phyloP scores from a whole-genome alignment of 2,113 vertebrate genomes.

The Suncus etruscus region DNA sequence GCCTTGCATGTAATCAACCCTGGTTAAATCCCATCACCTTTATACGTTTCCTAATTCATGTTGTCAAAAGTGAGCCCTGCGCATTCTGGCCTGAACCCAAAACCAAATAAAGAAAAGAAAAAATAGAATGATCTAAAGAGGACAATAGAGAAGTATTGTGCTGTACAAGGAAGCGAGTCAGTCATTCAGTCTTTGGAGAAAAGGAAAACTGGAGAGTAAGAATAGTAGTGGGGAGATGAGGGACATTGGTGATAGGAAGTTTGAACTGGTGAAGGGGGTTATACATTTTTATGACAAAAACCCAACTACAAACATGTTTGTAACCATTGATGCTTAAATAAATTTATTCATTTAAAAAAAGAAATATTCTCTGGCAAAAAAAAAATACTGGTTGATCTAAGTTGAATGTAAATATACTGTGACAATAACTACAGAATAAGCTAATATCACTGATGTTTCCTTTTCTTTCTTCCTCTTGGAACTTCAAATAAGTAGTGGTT shows the following conservation, averaged over 20 bases:
- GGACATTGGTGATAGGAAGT: too few relatives aligned
- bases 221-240: not conserved
- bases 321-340: too few relatives aligned
- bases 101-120: too few relatives aligned
- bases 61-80: too few relatives aligned
- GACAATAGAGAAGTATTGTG: not conserved
- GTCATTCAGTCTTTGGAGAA: not conserved
- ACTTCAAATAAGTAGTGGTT: too few relatives aligned
- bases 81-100: too few relatives aligned
- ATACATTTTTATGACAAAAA: too few relatives aligned
- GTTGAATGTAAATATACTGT: not conserved
- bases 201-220: not conserved
- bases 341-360: too few relatives aligned
- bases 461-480: not conserved
- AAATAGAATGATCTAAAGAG: not conserved
- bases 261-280: too few relatives aligned
- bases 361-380: not conserved
- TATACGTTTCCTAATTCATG: too few relatives aligned
- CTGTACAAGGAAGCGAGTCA: constrained; percentile 1
- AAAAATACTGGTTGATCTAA: not conserved
- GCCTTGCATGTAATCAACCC: not conserved
- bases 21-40: not conserved
- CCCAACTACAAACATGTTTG: too few relatives aligned
- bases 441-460: not conserved
- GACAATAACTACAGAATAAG: not conserved